Conservation (phyloP, 2,113 vertebrate species). For the Percina caprodes region DNA sequence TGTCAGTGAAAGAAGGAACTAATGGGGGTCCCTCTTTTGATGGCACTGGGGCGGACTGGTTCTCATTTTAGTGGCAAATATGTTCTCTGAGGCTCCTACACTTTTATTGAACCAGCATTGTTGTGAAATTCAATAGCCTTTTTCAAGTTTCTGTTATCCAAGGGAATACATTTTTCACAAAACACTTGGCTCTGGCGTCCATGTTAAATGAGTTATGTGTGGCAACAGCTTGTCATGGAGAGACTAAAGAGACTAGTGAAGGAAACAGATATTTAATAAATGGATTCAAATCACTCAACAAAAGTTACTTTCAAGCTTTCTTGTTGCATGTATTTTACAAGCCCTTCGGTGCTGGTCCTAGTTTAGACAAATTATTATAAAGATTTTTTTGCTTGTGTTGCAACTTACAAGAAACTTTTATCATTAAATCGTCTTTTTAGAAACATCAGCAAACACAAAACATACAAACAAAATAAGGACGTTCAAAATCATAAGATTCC, state of each 20-base stretch:
- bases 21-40: constrained; percentile 52
- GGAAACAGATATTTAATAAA: constrained; percentile 5
- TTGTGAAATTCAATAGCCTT: constrained; percentile 36
- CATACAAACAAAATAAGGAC: background rate
- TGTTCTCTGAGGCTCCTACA: constrained; percentile 33
- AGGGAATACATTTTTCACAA: constrained; percentile 11
- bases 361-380: constrained; percentile 2
- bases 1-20: constrained; percentile 58
- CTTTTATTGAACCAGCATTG: constrained; percentile 35
- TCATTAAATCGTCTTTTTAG: background rate
- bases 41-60: constrained; percentile 54
- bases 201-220: constrained; percentile 12
- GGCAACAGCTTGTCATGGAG: background rate
- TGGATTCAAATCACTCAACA: constrained; percentile 30
- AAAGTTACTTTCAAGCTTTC: constrained; percentile 21
- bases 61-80: constrained; percentile 66
- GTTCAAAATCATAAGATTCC: background rate
- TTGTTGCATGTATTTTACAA: constrained; percentile 31
- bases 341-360: constrained; percentile 14
- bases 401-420: background rate
- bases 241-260: background rate
- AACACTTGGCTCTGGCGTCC: background rate
- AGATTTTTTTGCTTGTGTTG: constrained; percentile 17
- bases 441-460: background rate
- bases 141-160: constrained; percentile 29